phyloP scores from a whole-genome alignment of 64 coral and sea anemone genomes.

The Montipora capricornis region DNA sequence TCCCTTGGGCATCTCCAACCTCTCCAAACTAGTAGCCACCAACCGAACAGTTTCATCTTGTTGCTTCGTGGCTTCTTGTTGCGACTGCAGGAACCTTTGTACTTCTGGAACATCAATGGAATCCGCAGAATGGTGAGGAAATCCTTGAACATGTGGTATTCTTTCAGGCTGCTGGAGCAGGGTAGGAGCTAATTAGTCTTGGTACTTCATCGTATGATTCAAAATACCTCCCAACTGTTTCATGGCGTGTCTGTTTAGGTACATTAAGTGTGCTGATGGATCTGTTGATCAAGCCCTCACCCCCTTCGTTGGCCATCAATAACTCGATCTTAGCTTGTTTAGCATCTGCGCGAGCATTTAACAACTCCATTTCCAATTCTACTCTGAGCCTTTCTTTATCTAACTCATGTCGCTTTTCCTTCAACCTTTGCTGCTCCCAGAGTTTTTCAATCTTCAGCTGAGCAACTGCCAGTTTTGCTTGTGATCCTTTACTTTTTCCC shows the following conservation, averaged over 20 bases:
- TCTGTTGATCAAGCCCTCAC: not conserved
- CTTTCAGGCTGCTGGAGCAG: not conserved
- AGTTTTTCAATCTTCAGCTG: conserved; percentile 18
- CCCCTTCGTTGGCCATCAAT: not conserved
- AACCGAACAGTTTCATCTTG: not conserved
- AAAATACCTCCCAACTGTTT: not conserved
- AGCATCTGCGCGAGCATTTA: not conserved
- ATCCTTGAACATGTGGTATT: too few relatives aligned
- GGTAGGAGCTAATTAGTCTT: not conserved
- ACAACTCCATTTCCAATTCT: not conserved
- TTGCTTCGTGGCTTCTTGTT: not conserved
- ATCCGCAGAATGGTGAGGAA: not conserved
- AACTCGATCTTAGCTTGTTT: not conserved
- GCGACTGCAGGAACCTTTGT: not conserved
- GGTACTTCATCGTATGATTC: not conserved
- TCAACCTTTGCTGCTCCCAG: conserved; percentile 14
- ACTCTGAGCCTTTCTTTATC: not conserved
- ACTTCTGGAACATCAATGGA: not conserved
- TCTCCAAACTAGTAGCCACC: conserved; percentile 18
- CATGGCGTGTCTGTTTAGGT: not conserved
- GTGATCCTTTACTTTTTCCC: not conserved
- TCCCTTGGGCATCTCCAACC: conserved; percentile 64
- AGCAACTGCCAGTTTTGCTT: not conserved
- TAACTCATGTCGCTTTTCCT: not conserved
- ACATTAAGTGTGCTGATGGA: not conserved